Evolutionary conservation across 2,797 vertebrate species (phyloP), one percentile per base, ranked within the genome.

Genomic region (Lates japonicus): DNA sequence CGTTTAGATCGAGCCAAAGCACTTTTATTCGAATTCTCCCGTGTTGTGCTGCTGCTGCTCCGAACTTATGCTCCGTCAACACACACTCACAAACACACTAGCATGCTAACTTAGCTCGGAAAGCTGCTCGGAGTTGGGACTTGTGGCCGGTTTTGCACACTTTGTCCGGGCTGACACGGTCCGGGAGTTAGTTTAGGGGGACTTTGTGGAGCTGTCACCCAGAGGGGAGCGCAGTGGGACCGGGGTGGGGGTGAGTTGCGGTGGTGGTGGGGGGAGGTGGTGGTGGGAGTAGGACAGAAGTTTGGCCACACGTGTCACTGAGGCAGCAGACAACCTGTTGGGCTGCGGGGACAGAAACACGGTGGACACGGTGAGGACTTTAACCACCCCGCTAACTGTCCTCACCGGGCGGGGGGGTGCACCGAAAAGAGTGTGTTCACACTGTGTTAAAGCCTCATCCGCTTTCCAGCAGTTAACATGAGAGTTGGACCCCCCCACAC

Each of bases 241-340:
- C 42, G 59, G 39, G 62, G 70, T 22, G 72, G 55, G 25, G 25
- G 25, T 1, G 25, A 29, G 25, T 29, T 29, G 25, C 25, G 25
- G 25, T 9, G 57, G 20, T 0, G 20, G 52, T 17, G 39, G 59
- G 0, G 42, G 20, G 16, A 4, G 42, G 42, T 14, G 42, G 33
- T 17, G 67, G 74, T 63, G 77, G 60, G 74, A 46, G 75, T 19
- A 20, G 76, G 73, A 70, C 77, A 80, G 80, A 91, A 93, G 91
- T 93, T 92, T 91, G 90, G 80, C 83, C 90, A 91, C 92, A 93
- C 93, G 92, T 94, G 93, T 94, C 92, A 92, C 82, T 78, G 82
- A 76, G 81, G 77, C 81, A 55, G 81, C 54, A 74, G 86, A 59
- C 88, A 90, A 93, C 93, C 92, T 94, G 92, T 94, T 94, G 91